Evolutionary conservation across 2,888 invertebrate species (phyloP), one percentile per base, ranked within the genome.

Genomic region (Ochropleura leucogaster): DNA sequence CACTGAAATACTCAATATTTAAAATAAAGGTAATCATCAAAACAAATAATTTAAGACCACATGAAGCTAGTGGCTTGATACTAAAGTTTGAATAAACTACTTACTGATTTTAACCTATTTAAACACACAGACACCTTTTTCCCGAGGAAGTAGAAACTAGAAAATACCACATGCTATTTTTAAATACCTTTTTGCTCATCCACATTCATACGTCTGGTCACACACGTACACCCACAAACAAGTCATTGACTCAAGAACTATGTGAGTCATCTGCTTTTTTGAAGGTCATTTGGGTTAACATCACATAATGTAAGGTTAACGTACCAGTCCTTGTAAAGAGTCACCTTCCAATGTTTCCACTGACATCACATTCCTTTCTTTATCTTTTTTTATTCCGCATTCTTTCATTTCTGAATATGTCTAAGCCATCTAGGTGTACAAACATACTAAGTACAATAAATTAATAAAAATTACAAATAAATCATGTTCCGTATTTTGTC

Each of bases 401-500:
- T 42, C 46, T 42, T 30, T 4, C 46, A 44, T 55, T 6, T 30
- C 20, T 67, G 9, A 42, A 77, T 46, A 20, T n/a, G 16, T 77
- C 8, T 18, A 16, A 64, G 46, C 8, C 16, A 55, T 42, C 7
- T n/a, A n/a, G 18, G 51, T 1, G 16, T 47, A n/a, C 12, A 3
- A 18, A 44, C 65, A 42, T 46, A 49, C 47, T 16, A 64, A 66
- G 12, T 42, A n/a, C 42, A 47, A 63, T 63, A 49, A 75, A 74
- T 60, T 62, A 63, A 62, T 69, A 47, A 9, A 60, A 74, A 20
- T n/a, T 40, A 49, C 8, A 47, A 51, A 20, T 60, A 65, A 68
- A 14, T 78, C 49, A 46, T 16, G 42, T 80, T 66, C 65, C 30
- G 44, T 80, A 46, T 16, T 65, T 68, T 55, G 59, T 70, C 66